Conservation (phyloP, 2,113 vertebrate genomes). For the Dicaeum eximium region DNA sequence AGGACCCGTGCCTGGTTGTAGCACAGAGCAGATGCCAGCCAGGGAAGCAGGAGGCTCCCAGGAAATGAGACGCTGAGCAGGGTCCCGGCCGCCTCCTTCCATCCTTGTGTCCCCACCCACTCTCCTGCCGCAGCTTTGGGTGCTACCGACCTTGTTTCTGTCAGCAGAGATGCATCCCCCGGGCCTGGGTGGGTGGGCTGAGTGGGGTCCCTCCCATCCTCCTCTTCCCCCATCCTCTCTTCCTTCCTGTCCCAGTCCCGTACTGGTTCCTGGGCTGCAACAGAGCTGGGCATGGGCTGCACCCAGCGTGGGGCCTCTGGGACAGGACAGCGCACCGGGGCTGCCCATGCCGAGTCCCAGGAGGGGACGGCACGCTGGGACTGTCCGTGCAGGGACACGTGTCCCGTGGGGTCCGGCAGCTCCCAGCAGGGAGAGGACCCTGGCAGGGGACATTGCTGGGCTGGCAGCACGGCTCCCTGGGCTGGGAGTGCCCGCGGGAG, state of each 20-base stretch:
- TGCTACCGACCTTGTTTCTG: neutral
- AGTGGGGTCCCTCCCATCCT: neutral
- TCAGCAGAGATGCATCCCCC: neutral
- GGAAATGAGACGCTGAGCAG: neutral
- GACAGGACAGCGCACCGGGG: rapidly evolving
- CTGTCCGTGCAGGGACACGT: rapidly evolving
- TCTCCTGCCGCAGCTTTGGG: neutral
- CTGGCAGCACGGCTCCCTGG: rapidly evolving
- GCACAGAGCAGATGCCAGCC: neutral
- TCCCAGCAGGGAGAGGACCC: neutral
- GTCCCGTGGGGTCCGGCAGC: neutral
- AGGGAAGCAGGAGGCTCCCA: neutral
- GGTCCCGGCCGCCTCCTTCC: neutral
- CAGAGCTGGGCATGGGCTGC: neutral
- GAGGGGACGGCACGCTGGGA: rapidly evolving
- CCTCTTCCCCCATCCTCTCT: neutral
- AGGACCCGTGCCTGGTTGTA: neutral
- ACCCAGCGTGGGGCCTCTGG: rapidly evolving
- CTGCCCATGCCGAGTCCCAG: rapidly evolving
- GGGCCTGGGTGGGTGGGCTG: neutral
- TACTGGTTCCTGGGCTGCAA: neutral
- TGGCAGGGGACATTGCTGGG: rapidly evolving
- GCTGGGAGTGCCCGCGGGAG: neutral
- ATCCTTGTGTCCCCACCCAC: neutral
- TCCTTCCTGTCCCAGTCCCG: neutral